Evolutionary conservation across 2,113 vertebrate genomes (phyloP).

Genomic region (Oxyruncus cristatus): DNA sequence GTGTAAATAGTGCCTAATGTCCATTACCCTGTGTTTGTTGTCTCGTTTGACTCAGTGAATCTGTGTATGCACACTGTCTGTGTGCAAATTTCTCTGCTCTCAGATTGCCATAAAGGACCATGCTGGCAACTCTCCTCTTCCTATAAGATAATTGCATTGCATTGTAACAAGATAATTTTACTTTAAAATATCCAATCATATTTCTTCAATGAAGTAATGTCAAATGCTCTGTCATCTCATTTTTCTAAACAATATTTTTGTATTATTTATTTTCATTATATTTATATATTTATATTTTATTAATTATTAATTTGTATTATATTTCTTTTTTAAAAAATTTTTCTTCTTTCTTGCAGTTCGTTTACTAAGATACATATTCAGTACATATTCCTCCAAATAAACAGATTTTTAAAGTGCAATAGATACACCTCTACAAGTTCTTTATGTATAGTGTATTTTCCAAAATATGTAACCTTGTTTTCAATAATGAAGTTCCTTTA

Average conservation of each 20-base stretch:
- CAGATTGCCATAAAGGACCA: neutral
- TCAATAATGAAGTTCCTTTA: neutral
- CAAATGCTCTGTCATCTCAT: neutral
- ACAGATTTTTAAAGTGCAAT: neutral
- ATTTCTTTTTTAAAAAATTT: neutral
- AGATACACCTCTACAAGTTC: neutral
- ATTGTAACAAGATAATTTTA: neutral
- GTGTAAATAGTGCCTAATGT: neutral
- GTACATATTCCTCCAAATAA: neutral
- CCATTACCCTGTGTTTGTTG: rapidly evolving
- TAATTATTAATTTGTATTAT: neutral
- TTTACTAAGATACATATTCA: neutral
- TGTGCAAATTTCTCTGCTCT: neutral
- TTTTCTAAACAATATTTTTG: neutral
- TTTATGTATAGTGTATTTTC: neutral
- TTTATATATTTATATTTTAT: neutral
- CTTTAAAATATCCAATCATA: neutral
- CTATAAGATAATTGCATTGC: neutral
- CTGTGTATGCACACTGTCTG: neutral
- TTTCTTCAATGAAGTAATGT: neutral
- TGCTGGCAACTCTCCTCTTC: neutral
- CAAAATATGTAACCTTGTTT: neutral
- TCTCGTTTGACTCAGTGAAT: neutral
- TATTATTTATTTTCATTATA: neutral
- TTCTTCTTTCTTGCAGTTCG: neutral